Conservation (phyloP, 2,797 vertebrate genomes). For the Pseudocheirus occidentalis region DNA sequence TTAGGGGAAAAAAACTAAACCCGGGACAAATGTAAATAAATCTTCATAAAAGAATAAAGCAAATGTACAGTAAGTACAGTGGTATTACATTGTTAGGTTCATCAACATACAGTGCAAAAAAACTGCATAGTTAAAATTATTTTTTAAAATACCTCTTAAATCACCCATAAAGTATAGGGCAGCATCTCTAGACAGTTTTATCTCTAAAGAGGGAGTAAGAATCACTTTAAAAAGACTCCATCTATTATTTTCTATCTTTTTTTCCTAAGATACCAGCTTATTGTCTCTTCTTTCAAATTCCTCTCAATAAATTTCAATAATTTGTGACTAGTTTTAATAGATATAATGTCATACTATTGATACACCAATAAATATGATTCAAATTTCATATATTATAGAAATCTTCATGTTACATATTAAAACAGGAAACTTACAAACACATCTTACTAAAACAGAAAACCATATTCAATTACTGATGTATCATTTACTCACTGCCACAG, state of each 20-base stretch:
- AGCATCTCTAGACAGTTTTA: not conserved
- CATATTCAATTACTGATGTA: not conserved
- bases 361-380: not conserved
- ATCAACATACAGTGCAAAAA: not conserved
- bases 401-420: not conserved
- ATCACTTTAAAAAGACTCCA: not conserved
- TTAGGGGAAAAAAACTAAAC: not conserved
- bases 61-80: not conserved
- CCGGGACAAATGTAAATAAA: not conserved
- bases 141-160: not conserved
- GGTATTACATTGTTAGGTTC: not conserved
- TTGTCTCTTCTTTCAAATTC: not conserved
- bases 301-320: constrained; percentile 17
- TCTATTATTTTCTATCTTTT: not conserved
- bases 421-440: not conserved
- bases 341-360: not conserved
- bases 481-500: constrained; percentile 89
- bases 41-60: not conserved
- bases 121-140: not conserved
- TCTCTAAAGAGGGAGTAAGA: not conserved
- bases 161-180: not conserved
- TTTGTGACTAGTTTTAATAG: not conserved
- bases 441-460: not conserved
- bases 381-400: not conserved
- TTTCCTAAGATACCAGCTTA: not conserved